Evolutionary conservation across 2,113 vertebrate species (phyloP).

Genomic region (Gasterosteus aculeatus): DNA sequence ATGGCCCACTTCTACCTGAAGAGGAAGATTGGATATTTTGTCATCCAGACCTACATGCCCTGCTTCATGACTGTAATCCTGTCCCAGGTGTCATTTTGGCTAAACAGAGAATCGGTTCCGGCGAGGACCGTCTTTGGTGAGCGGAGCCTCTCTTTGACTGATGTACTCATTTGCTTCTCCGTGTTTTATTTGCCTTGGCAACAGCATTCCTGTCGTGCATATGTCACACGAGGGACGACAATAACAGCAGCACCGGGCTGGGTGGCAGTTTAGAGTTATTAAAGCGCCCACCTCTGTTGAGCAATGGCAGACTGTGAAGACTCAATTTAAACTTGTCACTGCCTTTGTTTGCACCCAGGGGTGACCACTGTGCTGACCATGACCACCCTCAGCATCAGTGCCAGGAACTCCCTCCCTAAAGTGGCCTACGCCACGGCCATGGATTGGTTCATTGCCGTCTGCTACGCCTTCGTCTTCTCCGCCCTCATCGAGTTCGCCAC

Average conservation of each 20-base stretch:
- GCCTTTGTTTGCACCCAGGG: constrained; percentile 76
- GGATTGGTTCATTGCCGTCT: constrained; percentile 99
- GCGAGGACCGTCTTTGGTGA: constrained; percentile 97
- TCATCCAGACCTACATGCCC: constrained; percentile 98
- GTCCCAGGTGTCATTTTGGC: constrained; percentile 98
- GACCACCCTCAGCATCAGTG: constrained; percentile 98
- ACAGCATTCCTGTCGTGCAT: constrained; percentile 29
- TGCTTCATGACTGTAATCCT: constrained; percentile 99
- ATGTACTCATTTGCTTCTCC: constrained; percentile 3
- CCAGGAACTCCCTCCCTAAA: constrained; percentile 95
- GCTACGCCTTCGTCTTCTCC: constrained; percentile 97
- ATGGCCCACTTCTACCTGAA: constrained; percentile 97
- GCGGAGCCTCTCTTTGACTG: constrained; percentile 56
- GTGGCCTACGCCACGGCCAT: constrained; percentile 98
- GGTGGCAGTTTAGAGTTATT: constrained; percentile 35
- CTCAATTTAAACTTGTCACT: constrained; percentile 8
- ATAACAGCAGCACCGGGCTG: constrained; percentile 16
- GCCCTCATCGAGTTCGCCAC: constrained; percentile 97
- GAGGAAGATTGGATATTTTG: constrained; percentile 98
- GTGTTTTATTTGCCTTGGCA: constrained; percentile 12
- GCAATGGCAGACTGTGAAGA: constrained; percentile 10
- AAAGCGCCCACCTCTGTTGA: constrained; percentile 31
- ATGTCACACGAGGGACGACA: constrained; percentile 19
- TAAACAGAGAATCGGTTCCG: constrained; percentile 96
- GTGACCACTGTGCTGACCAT: constrained; percentile 98